phyloP scores from a whole-genome alignment of 2,797 vertebrate species.

The Myoxocephalus aenaeus region DNA sequence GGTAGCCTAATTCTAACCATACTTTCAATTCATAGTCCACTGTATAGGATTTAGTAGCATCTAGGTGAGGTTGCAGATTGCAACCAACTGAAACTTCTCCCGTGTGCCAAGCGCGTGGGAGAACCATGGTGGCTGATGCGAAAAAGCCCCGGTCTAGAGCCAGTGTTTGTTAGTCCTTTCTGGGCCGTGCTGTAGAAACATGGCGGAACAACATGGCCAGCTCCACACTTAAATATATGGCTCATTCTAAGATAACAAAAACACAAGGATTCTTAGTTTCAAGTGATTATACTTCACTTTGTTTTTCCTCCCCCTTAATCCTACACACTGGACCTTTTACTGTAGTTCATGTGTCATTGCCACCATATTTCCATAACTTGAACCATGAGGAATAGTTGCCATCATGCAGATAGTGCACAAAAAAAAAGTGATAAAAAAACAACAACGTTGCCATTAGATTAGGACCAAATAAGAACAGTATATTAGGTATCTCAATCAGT shows the following conservation, averaged over 20 bases:
- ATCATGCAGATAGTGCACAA: neutral
- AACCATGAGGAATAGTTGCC: neutral
- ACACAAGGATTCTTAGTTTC: neutral
- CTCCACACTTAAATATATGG: neutral
- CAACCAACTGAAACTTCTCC: neutral
- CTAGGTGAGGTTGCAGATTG: neutral
- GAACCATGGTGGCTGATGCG: neutral
- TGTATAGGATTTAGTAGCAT: neutral
- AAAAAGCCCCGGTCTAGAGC: neutral
- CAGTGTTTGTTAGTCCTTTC: neutral
- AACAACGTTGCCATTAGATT: neutral
- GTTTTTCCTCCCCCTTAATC: neutral
- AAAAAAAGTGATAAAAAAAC: neutral
- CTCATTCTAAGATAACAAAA: neutral
- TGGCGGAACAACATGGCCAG: neutral
- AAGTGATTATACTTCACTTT: neutral
- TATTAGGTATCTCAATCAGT: slow-evolving; percentile 21
- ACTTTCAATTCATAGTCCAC: neutral
- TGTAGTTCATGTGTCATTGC: neutral
- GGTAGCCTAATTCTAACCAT: neutral
- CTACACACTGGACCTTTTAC: neutral
- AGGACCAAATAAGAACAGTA: neutral
- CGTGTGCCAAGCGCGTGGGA: neutral
- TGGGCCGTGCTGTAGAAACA: neutral
- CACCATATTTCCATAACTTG: neutral